These are phyloP conservation scores for Hipparchia semele DNA, from an alignment of 2,888 invertebrate species.

Conservation along the genomic window DNA sequence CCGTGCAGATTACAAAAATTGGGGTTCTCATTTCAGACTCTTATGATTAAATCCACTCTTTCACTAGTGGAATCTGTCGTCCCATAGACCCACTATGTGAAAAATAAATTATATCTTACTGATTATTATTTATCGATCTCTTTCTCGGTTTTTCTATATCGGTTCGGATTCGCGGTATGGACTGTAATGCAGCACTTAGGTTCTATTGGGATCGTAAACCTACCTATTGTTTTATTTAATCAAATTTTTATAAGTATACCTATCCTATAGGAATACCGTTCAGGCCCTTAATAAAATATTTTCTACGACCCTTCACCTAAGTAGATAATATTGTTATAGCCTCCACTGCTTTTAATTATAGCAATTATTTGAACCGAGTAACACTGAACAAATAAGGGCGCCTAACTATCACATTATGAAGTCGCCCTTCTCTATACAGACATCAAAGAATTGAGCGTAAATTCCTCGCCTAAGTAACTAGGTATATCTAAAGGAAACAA, in stretches of 20 bases:
- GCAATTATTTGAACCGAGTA: not conserved
- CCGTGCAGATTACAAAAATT: not conserved
- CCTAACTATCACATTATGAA: not conserved
- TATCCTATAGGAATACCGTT: too few relatives aligned
- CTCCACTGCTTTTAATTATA: not conserved
- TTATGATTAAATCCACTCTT: not conserved
- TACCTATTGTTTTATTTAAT: too few relatives aligned
- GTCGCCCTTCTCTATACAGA: not conserved
- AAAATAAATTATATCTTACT: too few relatives aligned
- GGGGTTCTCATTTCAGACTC: not conserved
- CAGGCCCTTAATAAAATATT: not conserved
- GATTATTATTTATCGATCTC: too few relatives aligned
- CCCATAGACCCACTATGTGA: not conserved
- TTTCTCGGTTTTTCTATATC: too few relatives aligned
- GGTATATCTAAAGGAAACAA: not conserved
- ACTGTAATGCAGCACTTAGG: too few relatives aligned
- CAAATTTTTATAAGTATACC: too few relatives aligned
- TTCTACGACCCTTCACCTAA: not conserved
- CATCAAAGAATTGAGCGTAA: slow-evolving; percentile 22
- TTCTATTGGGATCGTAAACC: too few relatives aligned
- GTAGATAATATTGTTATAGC: not conserved
- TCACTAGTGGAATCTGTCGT: not conserved
- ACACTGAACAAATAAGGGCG: slow-evolving; percentile 3
- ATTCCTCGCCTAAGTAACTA: too few relatives aligned
- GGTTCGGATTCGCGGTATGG: too few relatives aligned